These are phyloP conservation scores for Eupsilia transversa DNA, from an alignment of 2,888 invertebrate species.

Conservation along the genomic window DNA sequence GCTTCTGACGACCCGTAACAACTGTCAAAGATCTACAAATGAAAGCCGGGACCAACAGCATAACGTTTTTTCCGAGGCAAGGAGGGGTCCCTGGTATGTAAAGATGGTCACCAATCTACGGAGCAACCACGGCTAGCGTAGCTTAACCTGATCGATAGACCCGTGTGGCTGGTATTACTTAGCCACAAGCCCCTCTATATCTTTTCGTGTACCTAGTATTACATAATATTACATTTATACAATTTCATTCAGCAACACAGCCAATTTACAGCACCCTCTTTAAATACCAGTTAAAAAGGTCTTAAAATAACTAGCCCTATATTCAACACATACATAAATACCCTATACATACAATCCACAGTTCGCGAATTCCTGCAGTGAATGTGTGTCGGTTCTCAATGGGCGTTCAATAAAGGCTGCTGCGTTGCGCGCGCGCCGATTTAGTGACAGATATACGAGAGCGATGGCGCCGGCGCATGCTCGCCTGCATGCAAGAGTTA, in stretches of 20 bases:
- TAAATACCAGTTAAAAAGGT: not conserved
- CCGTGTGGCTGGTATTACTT: no score
- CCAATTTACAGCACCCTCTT: not conserved
- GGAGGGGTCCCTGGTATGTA: no score
- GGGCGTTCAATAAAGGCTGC: constrained; percentile 58
- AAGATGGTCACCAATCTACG: no score
- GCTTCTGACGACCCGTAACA: no score
- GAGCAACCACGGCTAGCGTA: no score
- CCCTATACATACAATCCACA: not conserved
- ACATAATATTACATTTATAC: no score
- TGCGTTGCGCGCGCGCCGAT: constrained; percentile 56
- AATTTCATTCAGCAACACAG: not conserved
- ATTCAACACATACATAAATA: constrained; percentile 6
- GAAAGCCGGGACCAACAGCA: no score
- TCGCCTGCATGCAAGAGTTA: constrained; percentile 27
- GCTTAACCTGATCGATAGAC: no score
- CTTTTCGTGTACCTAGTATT: not conserved
- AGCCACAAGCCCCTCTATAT: no score
- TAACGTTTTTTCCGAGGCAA: no score
- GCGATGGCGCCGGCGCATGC: constrained; percentile 69
- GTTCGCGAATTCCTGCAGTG: constrained; percentile 46
- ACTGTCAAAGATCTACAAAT: no score
- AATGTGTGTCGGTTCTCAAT: constrained; percentile 56
- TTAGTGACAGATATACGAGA: constrained; percentile 69
- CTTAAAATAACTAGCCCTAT: constrained; percentile 27